phyloP scores from a whole-genome alignment of 2,797 vertebrate species.

The Adrianichthys oophorus region DNA sequence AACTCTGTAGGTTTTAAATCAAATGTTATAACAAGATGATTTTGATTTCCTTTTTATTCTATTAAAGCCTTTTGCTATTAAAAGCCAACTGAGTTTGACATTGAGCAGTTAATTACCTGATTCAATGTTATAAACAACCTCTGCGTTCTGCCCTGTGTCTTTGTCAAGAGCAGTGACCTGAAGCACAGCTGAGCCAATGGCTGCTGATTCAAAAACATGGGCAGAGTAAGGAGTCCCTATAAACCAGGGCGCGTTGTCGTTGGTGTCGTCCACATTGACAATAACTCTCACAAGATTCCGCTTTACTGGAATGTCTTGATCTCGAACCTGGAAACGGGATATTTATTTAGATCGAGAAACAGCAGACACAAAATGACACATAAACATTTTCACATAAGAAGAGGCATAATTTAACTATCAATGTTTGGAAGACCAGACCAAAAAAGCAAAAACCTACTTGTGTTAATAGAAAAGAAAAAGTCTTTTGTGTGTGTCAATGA shows the following conservation, averaged over 20 bases:
- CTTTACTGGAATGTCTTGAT: slow-evolving; percentile 97
- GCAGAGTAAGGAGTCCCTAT: slow-evolving; percentile 87
- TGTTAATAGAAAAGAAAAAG: background rate
- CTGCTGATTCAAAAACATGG: slow-evolving; percentile 90
- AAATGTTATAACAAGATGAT: slow-evolving; percentile 31
- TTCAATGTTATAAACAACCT: slow-evolving; percentile 91
- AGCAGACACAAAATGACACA: background rate
- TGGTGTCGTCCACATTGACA: slow-evolving; percentile 90
- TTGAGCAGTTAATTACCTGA: slow-evolving; percentile 81
- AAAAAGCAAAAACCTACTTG: background rate
- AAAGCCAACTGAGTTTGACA: slow-evolving; percentile 2
- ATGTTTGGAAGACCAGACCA: background rate
- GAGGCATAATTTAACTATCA: background rate
- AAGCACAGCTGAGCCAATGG: slow-evolving; percentile 87
- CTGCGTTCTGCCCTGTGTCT: slow-evolving; percentile 94
- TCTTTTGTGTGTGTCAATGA: background rate
- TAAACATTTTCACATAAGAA: background rate
- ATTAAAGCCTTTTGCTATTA: slow-evolving; percentile 40
- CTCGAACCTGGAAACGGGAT: slow-evolving; percentile 83
- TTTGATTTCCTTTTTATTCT: slow-evolving; percentile 36
- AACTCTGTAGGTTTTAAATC: too few species aligned
- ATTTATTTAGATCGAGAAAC: background rate
- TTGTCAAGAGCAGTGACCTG: slow-evolving; percentile 94
- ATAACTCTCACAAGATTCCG: slow-evolving; percentile 91
- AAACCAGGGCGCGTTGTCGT: slow-evolving; percentile 96